Evolutionary conservation across 1,140 invertebrate genomes (phyloP).

Genomic region (Mycetomoellerius zeteki): DNA sequence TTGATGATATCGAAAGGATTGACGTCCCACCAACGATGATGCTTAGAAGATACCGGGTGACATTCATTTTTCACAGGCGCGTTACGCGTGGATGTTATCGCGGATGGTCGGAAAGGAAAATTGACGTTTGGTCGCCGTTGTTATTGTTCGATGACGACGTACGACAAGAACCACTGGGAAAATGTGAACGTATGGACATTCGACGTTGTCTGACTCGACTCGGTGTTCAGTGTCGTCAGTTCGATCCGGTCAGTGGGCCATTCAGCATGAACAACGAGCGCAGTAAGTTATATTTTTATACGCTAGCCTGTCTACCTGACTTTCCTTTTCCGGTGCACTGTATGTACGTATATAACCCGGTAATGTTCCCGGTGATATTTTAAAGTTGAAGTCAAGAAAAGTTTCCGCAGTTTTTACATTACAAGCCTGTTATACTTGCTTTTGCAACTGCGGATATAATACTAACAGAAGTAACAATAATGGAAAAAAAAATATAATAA

Average conservation of each 20-base stretch:
- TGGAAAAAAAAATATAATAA: too few relatives aligned
- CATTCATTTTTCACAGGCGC: not conserved
- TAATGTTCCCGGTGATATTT: not conserved
- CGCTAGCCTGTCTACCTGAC: conserved; percentile 6
- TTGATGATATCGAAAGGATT: not conserved
- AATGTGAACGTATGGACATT: conserved; percentile 82
- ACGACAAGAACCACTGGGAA: conserved; percentile 75
- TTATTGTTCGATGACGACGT: conserved; percentile 30
- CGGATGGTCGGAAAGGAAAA: conserved; percentile 50
- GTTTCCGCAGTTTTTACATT: not conserved
- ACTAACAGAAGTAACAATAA: not conserved
- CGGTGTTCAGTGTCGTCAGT: conserved; percentile 85
- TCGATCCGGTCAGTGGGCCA: conserved; percentile 85
- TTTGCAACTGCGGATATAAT: not conserved
- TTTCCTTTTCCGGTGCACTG: conserved; percentile 24
- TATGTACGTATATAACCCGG: conserved; percentile 23
- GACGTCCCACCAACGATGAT: not conserved
- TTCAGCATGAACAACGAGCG: conserved; percentile 84
- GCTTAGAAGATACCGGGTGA: conserved; percentile 15
- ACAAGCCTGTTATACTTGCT: not conserved
- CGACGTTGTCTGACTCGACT: conserved; percentile 77
- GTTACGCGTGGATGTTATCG: conserved; percentile 37
- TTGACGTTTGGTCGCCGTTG: conserved; percentile 47
- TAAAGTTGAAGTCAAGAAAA: conserved; percentile 18
- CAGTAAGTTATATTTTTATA: conserved; percentile 77